Evolutionary conservation across 1,140 invertebrate species (phyloP), one percentile per base, ranked within the genome.

Genomic region (Drosophila oshimai): DNA sequence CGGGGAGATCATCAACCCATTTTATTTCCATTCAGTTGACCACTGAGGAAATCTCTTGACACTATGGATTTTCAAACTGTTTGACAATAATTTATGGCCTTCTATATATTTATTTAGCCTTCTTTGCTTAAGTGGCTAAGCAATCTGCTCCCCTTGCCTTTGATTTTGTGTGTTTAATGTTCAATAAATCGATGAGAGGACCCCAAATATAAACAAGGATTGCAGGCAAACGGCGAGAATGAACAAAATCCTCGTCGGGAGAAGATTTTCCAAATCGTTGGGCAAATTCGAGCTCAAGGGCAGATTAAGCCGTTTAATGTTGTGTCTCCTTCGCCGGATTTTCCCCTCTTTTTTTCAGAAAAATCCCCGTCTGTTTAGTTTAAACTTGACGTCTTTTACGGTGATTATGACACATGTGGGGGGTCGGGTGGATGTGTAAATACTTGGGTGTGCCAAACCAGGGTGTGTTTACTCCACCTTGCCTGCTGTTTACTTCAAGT

Each of bases 211-310:
- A 29, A 37, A 17, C 28, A 55, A 24, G 44, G 42, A 44, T 24
- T 57, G 61, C 33, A 26, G 61, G 51, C 26, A 22, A 24, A n/a
- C 51, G 39, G 34, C 49, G 15, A 18, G 54, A 37, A 45, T 53
- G 39, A 44, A 51, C 15, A 36, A 47, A 53, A 49, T 50, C 42
- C 42, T 57, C 47, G 37, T 58, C 22, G 55, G 55, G 41, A 86
- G 69, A 86, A 80, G 81, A 87, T 80, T 86, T 86, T 86, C 80
- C 80, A 86, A 86, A 76, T 76, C 76, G 80, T 64, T 86, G 80
- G 71, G 74, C 80, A 87, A 86, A 65, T 80, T 69, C 65, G 61
- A 75, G 71, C 70, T 73, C 69, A 55, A 74, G 70, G 70, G 34
- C 70, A 65, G 70, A 73, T 73, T 73, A 73, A 55, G 49, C n/a